Evolutionary conservation across 2,113 vertebrate genomes (phyloP).

Genomic region (Pollachius pollachius): DNA sequence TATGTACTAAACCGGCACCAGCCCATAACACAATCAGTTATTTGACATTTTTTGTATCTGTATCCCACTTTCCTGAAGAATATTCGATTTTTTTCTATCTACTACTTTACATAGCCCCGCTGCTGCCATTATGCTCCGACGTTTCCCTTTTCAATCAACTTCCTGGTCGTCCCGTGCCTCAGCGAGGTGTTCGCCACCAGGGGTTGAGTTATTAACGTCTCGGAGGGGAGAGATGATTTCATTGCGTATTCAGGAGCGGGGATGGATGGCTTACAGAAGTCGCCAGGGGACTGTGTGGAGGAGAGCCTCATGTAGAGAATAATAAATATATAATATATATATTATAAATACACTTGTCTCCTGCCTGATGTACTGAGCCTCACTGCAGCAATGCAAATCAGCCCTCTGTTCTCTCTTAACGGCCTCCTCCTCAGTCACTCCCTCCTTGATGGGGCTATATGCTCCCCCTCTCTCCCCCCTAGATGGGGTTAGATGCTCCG

Average conservation of each 20-base stretch:
- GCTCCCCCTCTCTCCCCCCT: constrained; percentile 32
- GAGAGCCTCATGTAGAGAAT: constrained; percentile 65
- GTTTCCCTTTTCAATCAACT: constrained; percentile 47
- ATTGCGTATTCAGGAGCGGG: constrained; percentile 72
- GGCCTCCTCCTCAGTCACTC: constrained; percentile 56
- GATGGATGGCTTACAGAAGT: constrained; percentile 68
- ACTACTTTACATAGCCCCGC: constrained; percentile 13
- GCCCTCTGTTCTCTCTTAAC: constrained; percentile 38
- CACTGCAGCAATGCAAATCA: constrained; percentile 68
- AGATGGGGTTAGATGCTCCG: constrained; percentile 33
- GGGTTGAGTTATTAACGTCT: constrained; percentile 70
- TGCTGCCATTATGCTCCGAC: constrained; percentile 28
- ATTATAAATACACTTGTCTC: constrained; percentile 66
- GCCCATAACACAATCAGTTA: constrained; percentile 3
- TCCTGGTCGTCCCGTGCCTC: constrained; percentile 24
- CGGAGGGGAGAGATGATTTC: constrained; percentile 67
- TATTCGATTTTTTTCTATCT: constrained; percentile 21
- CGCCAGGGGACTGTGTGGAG: constrained; percentile 59
- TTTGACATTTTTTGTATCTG: constrained; percentile 17
- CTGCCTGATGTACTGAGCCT: constrained; percentile 65
- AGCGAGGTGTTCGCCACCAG: constrained; percentile 41
- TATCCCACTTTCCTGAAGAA: constrained; percentile 13
- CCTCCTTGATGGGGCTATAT: constrained; percentile 49
- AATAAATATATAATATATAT: too few species aligned
- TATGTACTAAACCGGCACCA: neutral